These are phyloP conservation scores for Lamprologus lemairii DNA, from an alignment of 2,113 vertebrate species.

Conservation along the genomic window DNA sequence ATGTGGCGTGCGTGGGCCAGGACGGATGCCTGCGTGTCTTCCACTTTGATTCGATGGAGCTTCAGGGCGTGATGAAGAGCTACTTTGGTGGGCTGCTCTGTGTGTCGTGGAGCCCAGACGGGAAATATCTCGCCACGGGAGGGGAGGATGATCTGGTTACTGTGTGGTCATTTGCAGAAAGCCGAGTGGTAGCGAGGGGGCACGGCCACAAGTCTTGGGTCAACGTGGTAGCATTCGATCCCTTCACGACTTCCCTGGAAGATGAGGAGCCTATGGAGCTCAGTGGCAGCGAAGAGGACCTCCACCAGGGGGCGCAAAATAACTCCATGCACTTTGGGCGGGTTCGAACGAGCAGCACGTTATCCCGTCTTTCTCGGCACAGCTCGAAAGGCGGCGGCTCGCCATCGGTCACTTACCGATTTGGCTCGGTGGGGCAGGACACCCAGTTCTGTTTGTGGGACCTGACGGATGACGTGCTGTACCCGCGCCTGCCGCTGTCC, in stretches of 20 bases:
- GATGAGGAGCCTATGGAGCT: slow-evolving; percentile 72
- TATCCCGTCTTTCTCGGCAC: slow-evolving; percentile 78
- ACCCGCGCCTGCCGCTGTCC: slow-evolving; percentile 74
- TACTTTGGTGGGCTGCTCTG: slow-evolving; percentile 90
- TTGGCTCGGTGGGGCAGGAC: slow-evolving; percentile 89
- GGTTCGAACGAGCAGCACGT: slow-evolving; percentile 75
- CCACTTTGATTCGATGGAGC: slow-evolving; percentile 88
- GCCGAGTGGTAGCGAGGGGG: slow-evolving; percentile 83
- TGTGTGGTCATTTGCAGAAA: slow-evolving; percentile 85
- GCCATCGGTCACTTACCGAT: slow-evolving; percentile 79
- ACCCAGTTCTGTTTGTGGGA: slow-evolving; percentile 93
- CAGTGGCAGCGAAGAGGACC: slow-evolving; percentile 74
- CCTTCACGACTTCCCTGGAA: slow-evolving; percentile 78
- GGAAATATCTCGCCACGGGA: slow-evolving; percentile 84
- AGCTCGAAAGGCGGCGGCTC: slow-evolving; percentile 67
- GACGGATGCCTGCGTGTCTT: slow-evolving; percentile 86
- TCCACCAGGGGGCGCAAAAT: slow-evolving; percentile 54
- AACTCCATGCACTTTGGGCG: slow-evolving; percentile 65
- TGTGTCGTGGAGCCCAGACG: slow-evolving; percentile 90
- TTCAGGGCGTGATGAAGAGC: slow-evolving; percentile 89
- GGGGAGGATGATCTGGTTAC: slow-evolving; percentile 90
- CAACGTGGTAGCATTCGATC: slow-evolving; percentile 88
- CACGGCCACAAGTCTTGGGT: slow-evolving; percentile 94
- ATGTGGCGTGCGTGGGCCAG: slow-evolving; percentile 88
- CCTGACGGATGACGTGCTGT: slow-evolving; percentile 82